Evolutionary conservation across 2,888 invertebrate genomes (phyloP), one percentile per base, ranked within the genome.

Genomic region (Blera fallax): DNA sequence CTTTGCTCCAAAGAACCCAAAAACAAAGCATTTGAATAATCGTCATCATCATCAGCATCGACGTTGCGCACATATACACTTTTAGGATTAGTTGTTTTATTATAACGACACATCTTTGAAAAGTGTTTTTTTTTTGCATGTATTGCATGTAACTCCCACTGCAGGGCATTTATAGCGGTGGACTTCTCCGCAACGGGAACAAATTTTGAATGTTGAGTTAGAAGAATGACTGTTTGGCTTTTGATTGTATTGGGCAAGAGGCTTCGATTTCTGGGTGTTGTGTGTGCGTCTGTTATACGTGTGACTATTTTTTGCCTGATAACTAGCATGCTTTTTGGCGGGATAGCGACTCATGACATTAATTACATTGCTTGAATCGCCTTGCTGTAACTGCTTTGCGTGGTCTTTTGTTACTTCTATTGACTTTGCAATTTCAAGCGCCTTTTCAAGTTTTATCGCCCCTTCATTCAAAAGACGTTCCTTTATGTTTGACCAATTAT

Each of bases 401-500:
- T 64, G 18, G 3, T n/a, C 40, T 52, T 52, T 50, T 14, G 37
- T 67, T 8, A n/a, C n/a, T n/a, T n/a, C n/a, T n/a, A n/a, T n/a
- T n/a, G n/a, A n/a, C n/a, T 65, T 65, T 0, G 65, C 65, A 65
- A 65, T 65, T 11, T 52, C 52, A 21, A 52, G 10, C n/a, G 52
- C 67, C 24, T 52, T 67, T 34, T n/a, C n/a, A n/a, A 67, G 48
- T 27, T 67, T 67, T 8, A 40, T 50, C 7, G 11, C 29, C 5
- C 52, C 52, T 67, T 67, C 52, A 52, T 67, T 67, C 27, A 52
- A 67, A 2, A 67, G 48, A n/a, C 67, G 29, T 48, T 64, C 5
- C 50, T 40, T 40, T n/a, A 45, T 18, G 45, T 18, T 45, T 45
- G 45, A 18, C 18, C 45, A 45, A 18, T 45, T 45, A 45, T 18